Base-by-base conservation (phyloP, 2,888 invertebrate genomes). In the Drosophila neonasuta region DNA sequence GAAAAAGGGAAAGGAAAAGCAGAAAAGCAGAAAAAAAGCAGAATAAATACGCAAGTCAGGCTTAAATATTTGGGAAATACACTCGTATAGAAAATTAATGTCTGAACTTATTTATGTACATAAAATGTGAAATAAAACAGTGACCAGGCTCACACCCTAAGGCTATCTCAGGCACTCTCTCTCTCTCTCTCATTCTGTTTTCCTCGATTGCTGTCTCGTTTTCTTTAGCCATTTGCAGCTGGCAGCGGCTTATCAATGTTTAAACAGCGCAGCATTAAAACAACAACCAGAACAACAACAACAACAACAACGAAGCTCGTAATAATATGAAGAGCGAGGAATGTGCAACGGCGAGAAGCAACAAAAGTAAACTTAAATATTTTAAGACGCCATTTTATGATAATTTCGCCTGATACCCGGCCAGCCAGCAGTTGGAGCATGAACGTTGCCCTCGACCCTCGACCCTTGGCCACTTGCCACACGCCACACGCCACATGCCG, bases 191-290 rank as follows among this genome's bases (percentile, higher is more conserved):
- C 20, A 41, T 2, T 24, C 17, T 36, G n/a, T 45, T n/a, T 45
- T 24, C 6, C 20, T 10, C 11, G 20, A 13, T 6, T 13, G 15
- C 20, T 36, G 13, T 39, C 9, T 13, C 24, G 39, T 11, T 36
- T 46, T 46, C 29, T 34, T 39, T 17, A 20, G 45, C 32, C 71
- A 42, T 66, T 68, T 63, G 61, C 59, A 70, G 45, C 57, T 67
- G 55, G 42, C 42, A 11, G 45, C 41, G 63, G 69, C 79, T 80
- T 84, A 80, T 80, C 79, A 84, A 80, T 80, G 85, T 80, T 80
- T 80, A 84, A 84, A 78, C 79, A 84, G 79, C 68, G 73, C 60
- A 65, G 55, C 71, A 56, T 39, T 39, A 56, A 58, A 64, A 45
- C 48, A 60, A 24, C 41, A 44, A n/a, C 15, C 29, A 42, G 45